A percentile compares a stretch with the other conserved stretches of the same genome.
These are phyloP conservation scores for Aselliscus stoliczkanus DNA, from an alignment of 2,797 vertebrate species.

Conservation along the genomic window DNA sequence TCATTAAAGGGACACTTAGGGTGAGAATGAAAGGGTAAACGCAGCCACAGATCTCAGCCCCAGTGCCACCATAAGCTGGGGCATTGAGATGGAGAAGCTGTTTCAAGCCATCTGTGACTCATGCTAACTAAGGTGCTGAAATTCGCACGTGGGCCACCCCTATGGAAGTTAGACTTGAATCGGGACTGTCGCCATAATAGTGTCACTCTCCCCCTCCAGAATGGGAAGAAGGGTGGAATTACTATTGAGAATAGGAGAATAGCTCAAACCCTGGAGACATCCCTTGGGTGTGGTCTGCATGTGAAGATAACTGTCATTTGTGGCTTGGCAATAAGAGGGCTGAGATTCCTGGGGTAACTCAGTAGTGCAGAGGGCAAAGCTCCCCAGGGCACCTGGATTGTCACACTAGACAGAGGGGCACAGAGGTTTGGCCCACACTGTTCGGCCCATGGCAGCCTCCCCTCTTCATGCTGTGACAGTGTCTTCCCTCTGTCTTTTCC, in stretches of 20 bases:
- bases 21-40: neutral
- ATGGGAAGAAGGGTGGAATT: neutral
- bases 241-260: neutral
- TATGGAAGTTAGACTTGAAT: neutral
- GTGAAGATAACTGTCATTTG: neutral
- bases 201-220: neutral
- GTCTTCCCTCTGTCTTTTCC: neutral
- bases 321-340: neutral
- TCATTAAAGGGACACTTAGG: neutral
- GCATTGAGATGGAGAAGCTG: neutral
- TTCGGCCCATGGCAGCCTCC: neutral
- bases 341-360: neutral
- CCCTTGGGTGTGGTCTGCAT: neutral
- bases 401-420: neutral
- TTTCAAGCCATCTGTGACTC: neutral
- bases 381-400: neutral
- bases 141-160: neutral
- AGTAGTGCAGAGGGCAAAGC: neutral
- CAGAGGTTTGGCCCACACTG: neutral
- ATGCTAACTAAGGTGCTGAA: neutral
- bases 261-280: neutral
- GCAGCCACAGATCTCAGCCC: neutral
- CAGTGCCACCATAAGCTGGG: fast-evolving
- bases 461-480: neutral
- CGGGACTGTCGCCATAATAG: neutral